A percentile compares a stretch with the other conserved stretches of the same genome.
Evolutionary conservation across 2,797 vertebrate species (phyloP).

Genomic region (Sebastes minor): DNA sequence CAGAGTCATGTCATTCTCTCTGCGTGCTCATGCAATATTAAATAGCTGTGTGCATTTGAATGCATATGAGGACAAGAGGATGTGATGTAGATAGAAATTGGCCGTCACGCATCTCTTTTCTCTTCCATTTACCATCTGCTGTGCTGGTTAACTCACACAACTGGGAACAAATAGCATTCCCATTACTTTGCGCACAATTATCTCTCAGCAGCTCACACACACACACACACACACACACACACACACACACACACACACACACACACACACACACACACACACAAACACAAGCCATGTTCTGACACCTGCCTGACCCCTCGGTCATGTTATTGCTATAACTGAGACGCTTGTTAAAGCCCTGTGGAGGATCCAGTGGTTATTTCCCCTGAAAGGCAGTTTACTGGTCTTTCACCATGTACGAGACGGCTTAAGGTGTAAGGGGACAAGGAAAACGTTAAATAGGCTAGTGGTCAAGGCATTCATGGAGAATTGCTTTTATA

Average conservation of each 20-base stretch:
- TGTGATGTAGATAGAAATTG: not conserved
- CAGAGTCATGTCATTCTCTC: not conserved
- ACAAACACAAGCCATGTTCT: not conserved
- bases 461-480: not conserved
- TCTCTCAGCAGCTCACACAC: conserved; percentile 26
- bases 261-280: too few relatives aligned
- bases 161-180: conserved; percentile 27
- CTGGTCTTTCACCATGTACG: not conserved
- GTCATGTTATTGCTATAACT: not conserved
- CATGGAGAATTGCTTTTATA: not conserved
- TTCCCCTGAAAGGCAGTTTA: not conserved
- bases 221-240: not conserved
- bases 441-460: not conserved
- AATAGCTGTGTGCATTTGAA: conserved; percentile 5
- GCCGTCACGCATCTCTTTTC: not conserved
- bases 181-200: conserved; percentile 28
- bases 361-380: not conserved
- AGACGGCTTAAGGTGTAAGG: not conserved
- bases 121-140: conserved; percentile 31
- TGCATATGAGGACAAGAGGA: not conserved
- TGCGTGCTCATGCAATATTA: conserved; percentile 32
- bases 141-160: conserved; percentile 31
- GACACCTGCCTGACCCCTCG: not conserved
- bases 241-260: too few relatives aligned
- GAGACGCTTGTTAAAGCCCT: conserved; percentile 1